Percentiles rank a stretch among this genome's conserved stretches.
phyloP scores from a whole-genome alignment of 1,140 invertebrate genomes.

The Cydia splendana region DNA sequence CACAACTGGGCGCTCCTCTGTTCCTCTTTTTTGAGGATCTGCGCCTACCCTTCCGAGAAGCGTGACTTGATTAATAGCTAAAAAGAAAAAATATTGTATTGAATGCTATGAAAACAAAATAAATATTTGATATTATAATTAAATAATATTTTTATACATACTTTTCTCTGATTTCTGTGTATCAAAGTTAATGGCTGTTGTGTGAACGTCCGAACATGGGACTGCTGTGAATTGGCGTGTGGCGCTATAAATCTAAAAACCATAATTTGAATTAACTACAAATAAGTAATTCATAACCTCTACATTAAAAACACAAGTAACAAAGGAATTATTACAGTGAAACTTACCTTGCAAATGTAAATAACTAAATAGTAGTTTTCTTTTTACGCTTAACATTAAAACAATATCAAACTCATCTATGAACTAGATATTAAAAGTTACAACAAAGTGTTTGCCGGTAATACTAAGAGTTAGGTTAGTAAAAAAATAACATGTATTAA shows the following conservation, averaged over 20 bases:
- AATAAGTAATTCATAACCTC: neutral
- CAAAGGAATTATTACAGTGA: neutral
- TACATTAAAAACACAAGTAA: neutral
- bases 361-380: neutral
- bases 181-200: constrained; percentile 36
- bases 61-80: constrained; percentile 93
- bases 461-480: neutral
- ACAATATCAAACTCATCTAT: neutral
- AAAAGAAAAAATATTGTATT: constrained; percentile 54
- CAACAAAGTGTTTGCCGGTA: constrained; percentile 2
- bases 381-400: too few species aligned
- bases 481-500: neutral
- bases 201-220: constrained; percentile 36
- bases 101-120: constrained; percentile 1
- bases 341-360: neutral
- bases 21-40: constrained; percentile 92
- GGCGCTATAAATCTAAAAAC: constrained; percentile 37
- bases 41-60: constrained; percentile 92
- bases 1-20: constrained; percentile 90
- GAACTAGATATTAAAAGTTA: neutral
- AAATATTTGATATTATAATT: neutral
- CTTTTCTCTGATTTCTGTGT: constrained; percentile 55
- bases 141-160: constrained; percentile 41
- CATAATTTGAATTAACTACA: neutral
- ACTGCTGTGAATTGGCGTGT: constrained; percentile 25